These are phyloP conservation scores for Diplolepis rosae DNA, from an alignment of 2,888 invertebrate genomes.

Conservation along the genomic window DNA sequence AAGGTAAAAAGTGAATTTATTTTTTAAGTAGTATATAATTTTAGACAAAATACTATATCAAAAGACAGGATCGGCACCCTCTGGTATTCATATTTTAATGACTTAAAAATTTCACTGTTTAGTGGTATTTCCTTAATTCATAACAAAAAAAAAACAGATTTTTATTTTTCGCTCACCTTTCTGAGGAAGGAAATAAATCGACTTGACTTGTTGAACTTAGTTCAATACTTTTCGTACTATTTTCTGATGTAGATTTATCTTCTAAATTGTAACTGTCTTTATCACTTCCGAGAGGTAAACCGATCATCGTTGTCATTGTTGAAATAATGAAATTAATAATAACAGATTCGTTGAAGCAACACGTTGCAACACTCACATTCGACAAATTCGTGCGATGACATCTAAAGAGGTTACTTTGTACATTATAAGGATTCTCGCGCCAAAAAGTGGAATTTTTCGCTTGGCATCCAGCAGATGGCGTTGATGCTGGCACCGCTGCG, in stretches of 20 bases:
- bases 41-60: no score
- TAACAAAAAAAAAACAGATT: neutral
- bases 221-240: neutral
- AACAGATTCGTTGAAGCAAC: neutral
- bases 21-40: no score
- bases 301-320: neutral
- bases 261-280: neutral
- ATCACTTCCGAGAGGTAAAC: neutral
- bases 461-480: neutral
- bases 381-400: neutral
- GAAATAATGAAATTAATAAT: neutral
- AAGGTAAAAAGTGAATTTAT: no score
- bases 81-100: no score
- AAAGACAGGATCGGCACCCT: no score
- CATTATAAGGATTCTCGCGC: neutral
- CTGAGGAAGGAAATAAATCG: neutral
- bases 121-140: no score
- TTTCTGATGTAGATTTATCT: neutral
- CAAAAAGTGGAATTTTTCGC: neutral
- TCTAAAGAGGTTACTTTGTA: neutral
- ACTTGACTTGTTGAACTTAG: neutral
- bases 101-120: no score
- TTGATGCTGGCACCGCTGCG: neutral
- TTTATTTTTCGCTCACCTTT: constrained; percentile 2
- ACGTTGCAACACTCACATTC: no score